phyloP scores from a whole-genome alignment of 2,888 invertebrate genomes.

The Graphium colonna region DNA sequence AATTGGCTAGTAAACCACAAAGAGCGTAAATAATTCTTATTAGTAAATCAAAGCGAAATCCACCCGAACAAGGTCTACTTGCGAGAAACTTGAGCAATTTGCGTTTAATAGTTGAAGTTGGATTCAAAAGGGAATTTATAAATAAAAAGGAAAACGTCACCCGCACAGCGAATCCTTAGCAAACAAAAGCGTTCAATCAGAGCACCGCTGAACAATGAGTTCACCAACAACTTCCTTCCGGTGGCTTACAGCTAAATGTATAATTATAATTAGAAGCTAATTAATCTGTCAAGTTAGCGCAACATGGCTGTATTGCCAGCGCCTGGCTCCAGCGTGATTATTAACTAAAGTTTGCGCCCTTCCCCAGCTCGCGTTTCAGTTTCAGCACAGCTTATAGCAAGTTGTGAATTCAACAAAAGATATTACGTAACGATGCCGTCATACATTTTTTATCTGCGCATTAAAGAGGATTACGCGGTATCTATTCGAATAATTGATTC shows the following conservation, averaged over 20 bases:
- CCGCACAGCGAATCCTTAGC: conserved; percentile 5
- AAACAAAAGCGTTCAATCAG: conserved; percentile 18
- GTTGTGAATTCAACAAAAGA: conserved; percentile 11
- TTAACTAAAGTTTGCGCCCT: conserved; percentile 26
- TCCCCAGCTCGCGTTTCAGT: neutral
- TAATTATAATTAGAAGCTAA: conserved; percentile 46
- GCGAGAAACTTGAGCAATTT: neutral
- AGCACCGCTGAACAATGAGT: conserved; percentile 16
- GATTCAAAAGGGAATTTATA: neutral
- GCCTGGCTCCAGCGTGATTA: conserved; percentile 28
- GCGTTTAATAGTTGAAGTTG: neutral
- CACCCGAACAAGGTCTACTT: neutral
- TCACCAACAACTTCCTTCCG: conserved; percentile 18
- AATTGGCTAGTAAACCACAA: too few relatives aligned
- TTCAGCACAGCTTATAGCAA: neutral
- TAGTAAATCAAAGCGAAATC: neutral
- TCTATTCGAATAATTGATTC: neutral
- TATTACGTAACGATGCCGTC: neutral
- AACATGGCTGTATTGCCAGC: conserved; percentile 39
- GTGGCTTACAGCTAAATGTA: conserved; percentile 24
- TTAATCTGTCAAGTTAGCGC: conserved; percentile 54
- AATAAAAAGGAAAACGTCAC: conserved; percentile 7
- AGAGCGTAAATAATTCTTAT: neutral
- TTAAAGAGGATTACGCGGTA: neutral
- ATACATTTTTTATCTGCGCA: neutral